Evolutionary conservation across 2,113 vertebrate genomes (phyloP).

Genomic region (pig (Sus scrofa)): T2T-Sscrofa CM000820.6:103851501-103852000

Average conservation of each 20-base stretch:
- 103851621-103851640: not conserved
- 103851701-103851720: not conserved
- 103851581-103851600: not conserved
- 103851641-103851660: not conserved
- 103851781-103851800: not conserved
- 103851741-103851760: not conserved
- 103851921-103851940: not conserved
- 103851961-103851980: not conserved
- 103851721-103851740: not conserved
- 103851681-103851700: not conserved
- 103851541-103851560: not conserved
- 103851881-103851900: not conserved
- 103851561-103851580: fast-evolving
- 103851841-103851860: not conserved
- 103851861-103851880: not conserved
- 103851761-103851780: not conserved
- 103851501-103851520: not conserved
- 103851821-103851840: not conserved
- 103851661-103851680: too few relatives aligned
- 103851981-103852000: not conserved
- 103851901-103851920: not conserved
- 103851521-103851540: not conserved
- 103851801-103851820: not conserved
- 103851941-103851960: not conserved
- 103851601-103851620: not conserved